Percentiles rank a stretch among this genome's conserved stretches.
These are phyloP conservation scores for Montipora foliosa DNA, from an alignment of 64 coral and sea anemone genomes.

Conservation along the genomic window DNA sequence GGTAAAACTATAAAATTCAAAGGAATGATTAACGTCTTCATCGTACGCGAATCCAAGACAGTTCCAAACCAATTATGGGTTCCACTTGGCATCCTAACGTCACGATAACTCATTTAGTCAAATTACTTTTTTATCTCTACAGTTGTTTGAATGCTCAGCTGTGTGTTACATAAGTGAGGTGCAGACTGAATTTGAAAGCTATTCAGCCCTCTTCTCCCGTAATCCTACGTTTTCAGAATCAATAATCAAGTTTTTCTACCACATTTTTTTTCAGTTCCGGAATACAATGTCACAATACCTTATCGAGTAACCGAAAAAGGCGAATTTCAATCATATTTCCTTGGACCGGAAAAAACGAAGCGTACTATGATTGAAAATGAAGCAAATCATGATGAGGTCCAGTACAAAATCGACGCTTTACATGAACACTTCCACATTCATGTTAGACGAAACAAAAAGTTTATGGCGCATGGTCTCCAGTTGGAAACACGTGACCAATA, in stretches of 20 bases:
- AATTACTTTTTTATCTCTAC: too few relatives aligned
- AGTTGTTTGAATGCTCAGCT: too few relatives aligned
- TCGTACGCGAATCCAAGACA: too few relatives aligned
- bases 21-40: too few relatives aligned
- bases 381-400: neutral
- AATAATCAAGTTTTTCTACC: neutral
- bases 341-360: neutral
- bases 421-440: constrained; percentile 20
- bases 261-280: constrained; percentile 46
- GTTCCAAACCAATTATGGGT: too few relatives aligned
- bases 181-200: too few relatives aligned
- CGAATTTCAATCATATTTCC: neutral
- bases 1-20: too few relatives aligned
- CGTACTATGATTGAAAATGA: neutral
- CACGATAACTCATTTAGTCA: too few relatives aligned
- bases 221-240: neutral
- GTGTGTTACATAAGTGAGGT: too few relatives aligned
- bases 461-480: constrained; percentile 24
- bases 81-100: too few relatives aligned
- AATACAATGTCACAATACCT: constrained; percentile 49
- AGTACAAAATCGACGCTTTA: constrained; percentile 23
- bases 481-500: constrained; percentile 24
- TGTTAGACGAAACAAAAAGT: constrained; percentile 30
- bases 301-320: neutral
- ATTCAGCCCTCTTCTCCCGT: too few relatives aligned